Percentiles rank a stretch among this genome's conserved stretches.
These are phyloP conservation scores for Mus pahari DNA, from an alignment of 2,113 vertebrate species.

Conservation along the genomic window DNA sequence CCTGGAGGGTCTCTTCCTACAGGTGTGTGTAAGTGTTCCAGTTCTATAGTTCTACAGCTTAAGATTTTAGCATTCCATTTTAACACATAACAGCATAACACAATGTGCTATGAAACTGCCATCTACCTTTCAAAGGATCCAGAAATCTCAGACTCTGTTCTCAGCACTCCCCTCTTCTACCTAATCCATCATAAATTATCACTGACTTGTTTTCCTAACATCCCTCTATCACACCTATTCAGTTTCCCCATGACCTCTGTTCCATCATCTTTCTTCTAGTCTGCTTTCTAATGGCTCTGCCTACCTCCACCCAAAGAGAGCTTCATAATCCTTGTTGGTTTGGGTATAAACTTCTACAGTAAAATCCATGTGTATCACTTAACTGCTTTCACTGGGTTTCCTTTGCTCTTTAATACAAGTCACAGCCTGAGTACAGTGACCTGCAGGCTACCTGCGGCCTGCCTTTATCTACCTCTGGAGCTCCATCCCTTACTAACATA, in stretches of 20 bases:
- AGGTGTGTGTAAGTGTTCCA: neutral
- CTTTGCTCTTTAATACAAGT: neutral
- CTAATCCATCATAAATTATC: neutral
- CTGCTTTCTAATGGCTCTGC: neutral
- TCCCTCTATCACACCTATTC: neutral
- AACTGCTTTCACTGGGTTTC: neutral
- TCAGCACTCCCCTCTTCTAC: too few relatives aligned
- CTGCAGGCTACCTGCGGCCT: neutral
- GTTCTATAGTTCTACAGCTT: too few relatives aligned
- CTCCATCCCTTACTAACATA: neutral
- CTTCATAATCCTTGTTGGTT: neutral
- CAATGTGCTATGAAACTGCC: neutral
- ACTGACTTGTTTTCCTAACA: neutral
- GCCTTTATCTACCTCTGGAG: neutral
- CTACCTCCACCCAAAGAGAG: neutral
- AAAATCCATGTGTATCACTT: neutral
- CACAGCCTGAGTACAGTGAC: neutral
- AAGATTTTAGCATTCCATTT: neutral
- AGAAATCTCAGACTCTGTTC: neutral
- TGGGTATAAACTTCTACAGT: neutral
- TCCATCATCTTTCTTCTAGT: neutral
- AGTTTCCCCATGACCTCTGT: neutral
- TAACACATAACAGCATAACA: too few relatives aligned
- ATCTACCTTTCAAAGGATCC: neutral
- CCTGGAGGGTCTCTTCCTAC: neutral